phyloP scores from a whole-genome alignment of 2,888 invertebrate species.

The Sicus ferrugineus region DNA sequence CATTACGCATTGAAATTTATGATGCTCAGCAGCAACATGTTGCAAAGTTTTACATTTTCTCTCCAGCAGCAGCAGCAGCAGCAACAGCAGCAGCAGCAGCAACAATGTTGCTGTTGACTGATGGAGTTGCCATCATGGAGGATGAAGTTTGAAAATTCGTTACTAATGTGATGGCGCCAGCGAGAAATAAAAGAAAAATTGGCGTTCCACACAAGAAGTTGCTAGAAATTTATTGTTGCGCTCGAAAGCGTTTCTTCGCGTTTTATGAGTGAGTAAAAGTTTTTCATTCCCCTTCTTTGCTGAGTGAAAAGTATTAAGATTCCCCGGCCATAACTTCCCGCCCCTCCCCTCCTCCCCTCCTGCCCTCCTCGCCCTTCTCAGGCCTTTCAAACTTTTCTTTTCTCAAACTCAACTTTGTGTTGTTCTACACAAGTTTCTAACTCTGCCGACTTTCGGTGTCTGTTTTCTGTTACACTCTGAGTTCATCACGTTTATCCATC shows the following conservation, averaged over 20 bases:
- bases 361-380: neutral
- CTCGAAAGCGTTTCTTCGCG: no score
- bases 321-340: neutral
- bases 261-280: no score
- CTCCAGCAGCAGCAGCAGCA: no score
- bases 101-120: neutral
- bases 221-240: no score
- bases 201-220: no score
- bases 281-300: no score
- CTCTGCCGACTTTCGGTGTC: no score
- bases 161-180: neutral
- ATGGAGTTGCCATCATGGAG: neutral
- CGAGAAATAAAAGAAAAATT: neutral
- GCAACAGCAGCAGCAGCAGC: no score
- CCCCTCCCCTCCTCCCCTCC: neutral
- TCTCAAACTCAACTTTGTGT: no score
- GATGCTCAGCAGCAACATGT: neutral
- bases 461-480: no score
- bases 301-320: neutral
- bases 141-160: neutral
- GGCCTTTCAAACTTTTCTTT: no score
- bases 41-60: neutral
- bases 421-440: no score
- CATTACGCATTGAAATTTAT: neutral
- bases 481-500: constrained; percentile 1